These are phyloP conservation scores for Mellivora capensis DNA, from an alignment of 2,113 vertebrate genomes.

Conservation along the genomic window DNA sequence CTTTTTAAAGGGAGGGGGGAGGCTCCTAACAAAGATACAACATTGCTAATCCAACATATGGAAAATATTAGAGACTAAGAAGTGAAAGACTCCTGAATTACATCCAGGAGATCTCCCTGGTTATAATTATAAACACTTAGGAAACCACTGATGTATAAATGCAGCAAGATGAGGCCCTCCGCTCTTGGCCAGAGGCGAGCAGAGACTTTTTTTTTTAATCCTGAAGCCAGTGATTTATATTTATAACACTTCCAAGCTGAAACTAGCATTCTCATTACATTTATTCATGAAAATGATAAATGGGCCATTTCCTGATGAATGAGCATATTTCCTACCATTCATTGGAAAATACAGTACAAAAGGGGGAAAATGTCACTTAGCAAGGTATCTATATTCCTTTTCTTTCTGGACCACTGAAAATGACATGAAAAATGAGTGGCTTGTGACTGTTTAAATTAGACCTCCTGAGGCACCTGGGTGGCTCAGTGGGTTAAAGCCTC, in stretches of 20 bases:
- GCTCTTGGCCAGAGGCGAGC: slow-evolving; percentile 49
- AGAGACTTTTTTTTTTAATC: slow-evolving; percentile 24
- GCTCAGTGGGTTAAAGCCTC: no score
- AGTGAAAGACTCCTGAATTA: slow-evolving; percentile 22
- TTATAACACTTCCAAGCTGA: slow-evolving; percentile 43
- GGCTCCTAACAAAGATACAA: neutral
- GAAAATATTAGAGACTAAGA: slow-evolving; percentile 52
- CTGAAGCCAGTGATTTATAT: slow-evolving; percentile 60
- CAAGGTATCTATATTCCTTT: neutral
- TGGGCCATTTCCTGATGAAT: slow-evolving; percentile 42
- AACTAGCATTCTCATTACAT: slow-evolving; percentile 45
- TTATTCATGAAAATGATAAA: slow-evolving; percentile 64
- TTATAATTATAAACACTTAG: slow-evolving; percentile 57
- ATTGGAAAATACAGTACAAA: neutral
- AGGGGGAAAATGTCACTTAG: neutral
- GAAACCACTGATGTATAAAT: slow-evolving; percentile 40
- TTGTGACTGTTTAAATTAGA: neutral
- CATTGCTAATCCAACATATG: slow-evolving; percentile 60
- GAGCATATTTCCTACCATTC: neutral
- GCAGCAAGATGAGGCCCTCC: slow-evolving; percentile 32
- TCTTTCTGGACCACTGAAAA: neutral
- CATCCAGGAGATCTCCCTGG: slow-evolving; percentile 57
- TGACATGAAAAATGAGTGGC: slow-evolving; percentile 1
- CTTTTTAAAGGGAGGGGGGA: neutral
- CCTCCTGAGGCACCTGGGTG: neutral